Evolutionary conservation across 2,888 invertebrate species (phyloP).

Genomic region (Leucophora obtusa): DNA sequence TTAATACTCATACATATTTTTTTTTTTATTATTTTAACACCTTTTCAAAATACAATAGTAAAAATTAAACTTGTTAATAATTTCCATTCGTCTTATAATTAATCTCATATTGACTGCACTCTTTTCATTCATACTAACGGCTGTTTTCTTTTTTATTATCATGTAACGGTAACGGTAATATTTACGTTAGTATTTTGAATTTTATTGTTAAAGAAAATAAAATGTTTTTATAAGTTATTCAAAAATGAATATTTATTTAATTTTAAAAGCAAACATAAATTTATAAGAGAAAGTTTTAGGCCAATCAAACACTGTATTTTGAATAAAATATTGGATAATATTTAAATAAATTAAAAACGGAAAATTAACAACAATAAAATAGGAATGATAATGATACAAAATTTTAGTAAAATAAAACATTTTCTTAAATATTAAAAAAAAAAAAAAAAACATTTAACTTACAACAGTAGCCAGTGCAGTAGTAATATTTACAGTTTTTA

Average conservation of each 20-base stretch:
- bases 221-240: neutral
- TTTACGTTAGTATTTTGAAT: neutral
- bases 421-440: neutral
- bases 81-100: neutral
- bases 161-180: neutral
- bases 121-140: neutral
- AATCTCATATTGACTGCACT: neutral
- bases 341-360: neutral
- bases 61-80: neutral
- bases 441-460: neutral
- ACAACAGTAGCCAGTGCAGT: neutral
- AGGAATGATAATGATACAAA: neutral
- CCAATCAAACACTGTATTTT: neutral
- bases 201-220: neutral
- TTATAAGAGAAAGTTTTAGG: slow-evolving; percentile 33
- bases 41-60: neutral
- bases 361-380: neutral
- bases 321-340: neutral
- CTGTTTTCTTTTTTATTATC: neutral
- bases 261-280: slow-evolving; percentile 9
- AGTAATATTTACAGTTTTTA: neutral
- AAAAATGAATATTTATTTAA: slow-evolving; percentile 3
- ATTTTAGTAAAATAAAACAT: neutral
- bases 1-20: neutral
- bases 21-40: neutral